Base-by-base conservation (phyloP, 1,140 invertebrate genomes). In the Metopolophium dirhodum region DNA sequence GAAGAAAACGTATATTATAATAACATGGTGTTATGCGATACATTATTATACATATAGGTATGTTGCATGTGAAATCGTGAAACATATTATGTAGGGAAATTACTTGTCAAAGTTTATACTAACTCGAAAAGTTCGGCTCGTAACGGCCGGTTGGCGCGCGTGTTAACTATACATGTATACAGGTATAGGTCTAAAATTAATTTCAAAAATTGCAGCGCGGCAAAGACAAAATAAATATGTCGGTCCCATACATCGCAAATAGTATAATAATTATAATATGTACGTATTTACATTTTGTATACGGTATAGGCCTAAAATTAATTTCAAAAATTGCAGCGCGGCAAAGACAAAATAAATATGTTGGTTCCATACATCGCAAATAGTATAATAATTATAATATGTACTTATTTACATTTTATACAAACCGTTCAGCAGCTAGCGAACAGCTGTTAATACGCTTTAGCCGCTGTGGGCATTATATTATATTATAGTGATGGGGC, bases 1-100 rank as follows among this genome's bases (percentile, higher is more conserved):
- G 30, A n/a, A 77, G 61, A 77, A 77, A 77, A 77, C n/a, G 61
- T 77, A 77, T 77, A 61, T 30, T 61, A 77, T 77, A 77, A 77
- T 77, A 77, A 77, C 14, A 77, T 30, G 61, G 61, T 77, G 6
- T 77, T 18, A 77, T 68, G 14, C 30, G n/a, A n/a, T 68, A 68
- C n/a, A 68, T n/a, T 26, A 41, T 41, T 68, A n/a, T 61, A 30
- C 9, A 23, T 61, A 30, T 77, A 37, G 37, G 37, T 37, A 77
- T 9, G 14, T 35, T 77, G 30, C 14, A 77, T n/a, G 61, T 77
- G 61, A 77, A 77, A 77, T 77, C n/a, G 61, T n/a, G 30, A 77
- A 77, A 77, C 61, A 77, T 77, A 77, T n/a, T n/a, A 77, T 77
- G 6, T 6, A 77, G 30, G 61, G 14, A 77, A 77, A 77, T 77